phyloP scores from a whole-genome alignment of 2,113 vertebrate genomes.

The Gallinago undulata region DNA sequence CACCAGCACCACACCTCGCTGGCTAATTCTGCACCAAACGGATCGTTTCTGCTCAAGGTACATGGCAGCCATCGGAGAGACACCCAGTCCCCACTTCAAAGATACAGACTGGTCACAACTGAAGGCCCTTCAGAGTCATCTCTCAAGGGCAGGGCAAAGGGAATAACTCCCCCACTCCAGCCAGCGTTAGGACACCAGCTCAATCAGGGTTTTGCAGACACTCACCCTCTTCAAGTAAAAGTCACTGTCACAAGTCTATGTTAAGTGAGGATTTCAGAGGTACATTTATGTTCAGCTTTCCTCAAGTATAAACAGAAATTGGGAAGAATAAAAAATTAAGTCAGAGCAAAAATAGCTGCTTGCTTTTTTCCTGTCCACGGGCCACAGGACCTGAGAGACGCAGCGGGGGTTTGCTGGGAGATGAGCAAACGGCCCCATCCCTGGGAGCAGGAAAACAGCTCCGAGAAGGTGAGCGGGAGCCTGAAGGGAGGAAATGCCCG shows the following conservation, averaged over 20 bases:
- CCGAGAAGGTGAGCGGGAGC: neutral
- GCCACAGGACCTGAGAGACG: neutral
- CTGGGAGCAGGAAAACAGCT: neutral
- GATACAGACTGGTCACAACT: neutral
- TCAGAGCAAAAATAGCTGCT: neutral
- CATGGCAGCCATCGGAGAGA: neutral
- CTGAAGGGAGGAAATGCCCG: neutral
- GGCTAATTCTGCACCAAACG: rapidly evolving
- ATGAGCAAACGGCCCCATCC: neutral
- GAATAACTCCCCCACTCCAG: neutral
- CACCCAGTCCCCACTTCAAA: neutral
- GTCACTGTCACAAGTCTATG: neutral
- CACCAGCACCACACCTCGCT: neutral
- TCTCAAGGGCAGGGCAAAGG: neutral
- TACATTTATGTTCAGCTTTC: rapidly evolving
- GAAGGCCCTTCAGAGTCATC: neutral
- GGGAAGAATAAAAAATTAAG: neutral
- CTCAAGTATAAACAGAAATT: neutral
- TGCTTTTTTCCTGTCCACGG: neutral
- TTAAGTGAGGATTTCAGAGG: neutral
- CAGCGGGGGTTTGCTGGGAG: neutral
- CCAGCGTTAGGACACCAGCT: neutral
- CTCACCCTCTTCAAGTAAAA: neutral
- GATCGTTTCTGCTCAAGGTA: neutral
- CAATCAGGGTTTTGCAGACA: neutral